Percentiles rank a stretch among this genome's conserved stretches.
Evolutionary conservation across 2,888 invertebrate genomes (phyloP).

Genomic region (Harpagoxenus sublaevis): DNA sequence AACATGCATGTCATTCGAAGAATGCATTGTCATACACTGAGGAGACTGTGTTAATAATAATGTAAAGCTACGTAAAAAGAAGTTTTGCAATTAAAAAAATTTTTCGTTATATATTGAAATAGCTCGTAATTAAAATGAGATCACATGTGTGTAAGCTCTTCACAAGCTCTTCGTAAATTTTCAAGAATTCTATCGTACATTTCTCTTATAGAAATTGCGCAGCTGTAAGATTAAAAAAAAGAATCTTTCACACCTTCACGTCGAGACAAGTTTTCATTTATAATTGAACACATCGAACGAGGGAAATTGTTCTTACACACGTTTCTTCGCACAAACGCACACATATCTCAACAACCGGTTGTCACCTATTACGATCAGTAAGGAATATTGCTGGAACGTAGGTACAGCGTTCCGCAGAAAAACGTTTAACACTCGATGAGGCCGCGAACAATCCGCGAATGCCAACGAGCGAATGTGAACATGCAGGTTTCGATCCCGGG

Average conservation of each 20-base stretch:
- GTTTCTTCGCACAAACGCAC: background rate
- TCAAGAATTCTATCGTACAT: background rate
- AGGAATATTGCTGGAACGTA: background rate
- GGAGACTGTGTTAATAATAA: background rate
- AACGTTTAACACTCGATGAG: conserved; percentile 36
- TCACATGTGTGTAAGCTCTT: background rate
- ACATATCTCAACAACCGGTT: background rate
- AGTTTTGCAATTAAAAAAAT: background rate
- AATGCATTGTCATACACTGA: background rate
- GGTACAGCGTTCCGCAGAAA: conserved; percentile 17
- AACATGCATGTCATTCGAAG: background rate
- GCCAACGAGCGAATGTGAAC: conserved; percentile 9
- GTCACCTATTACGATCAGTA: conserved; percentile 15
- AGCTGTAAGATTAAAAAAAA: background rate
- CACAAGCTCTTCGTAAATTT: background rate
- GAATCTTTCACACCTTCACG: background rate
- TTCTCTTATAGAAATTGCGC: background rate
- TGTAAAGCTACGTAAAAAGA: background rate
- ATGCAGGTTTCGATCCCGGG: background rate
- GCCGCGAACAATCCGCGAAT: conserved; percentile 18
- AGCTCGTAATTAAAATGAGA: background rate
- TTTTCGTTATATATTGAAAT: background rate
- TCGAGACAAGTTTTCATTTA: conserved; percentile 19
- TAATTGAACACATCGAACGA: conserved; percentile 17
- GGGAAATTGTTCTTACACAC: conserved; percentile 26